A percentile compares a stretch with the other conserved stretches of the same genome.
Conservation (phyloP, 2,888 invertebrate genomes). For the Tetropium fuscum region DNA sequence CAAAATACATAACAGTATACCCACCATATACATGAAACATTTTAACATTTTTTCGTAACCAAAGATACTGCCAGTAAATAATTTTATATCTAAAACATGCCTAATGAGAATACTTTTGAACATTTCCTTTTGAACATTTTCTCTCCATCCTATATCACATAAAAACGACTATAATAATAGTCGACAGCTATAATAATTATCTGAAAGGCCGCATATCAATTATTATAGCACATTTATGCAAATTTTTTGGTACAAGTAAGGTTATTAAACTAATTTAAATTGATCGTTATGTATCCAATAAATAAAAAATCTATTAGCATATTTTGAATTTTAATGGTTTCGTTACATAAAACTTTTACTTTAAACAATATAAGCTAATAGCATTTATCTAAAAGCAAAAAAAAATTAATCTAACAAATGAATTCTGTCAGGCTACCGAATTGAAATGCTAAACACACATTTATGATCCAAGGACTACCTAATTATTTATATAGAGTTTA, state of each 20-base stretch:
- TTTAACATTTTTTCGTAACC: no score
- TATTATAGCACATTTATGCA: constrained; percentile 10
- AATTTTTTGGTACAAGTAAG: constrained; percentile 7
- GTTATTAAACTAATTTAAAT: constrained; percentile 21
- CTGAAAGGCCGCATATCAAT: no score
- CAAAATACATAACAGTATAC: no score
- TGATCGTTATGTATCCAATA: constrained; percentile 3
- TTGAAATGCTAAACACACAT: constrained; percentile 5
- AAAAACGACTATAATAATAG: no score
- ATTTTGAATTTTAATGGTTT: constrained; percentile 5
- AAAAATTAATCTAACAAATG: constrained; percentile 19
- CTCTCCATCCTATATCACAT: no score
- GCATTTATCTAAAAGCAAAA: constrained; percentile 10
- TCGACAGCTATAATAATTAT: no score
- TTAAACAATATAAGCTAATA: constrained; percentile 12
- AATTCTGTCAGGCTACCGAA: constrained; percentile 17
- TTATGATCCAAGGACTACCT: constrained; percentile 20
- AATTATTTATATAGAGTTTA: constrained; percentile 5
- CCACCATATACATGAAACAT: no score
- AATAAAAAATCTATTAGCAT: constrained; percentile 9
- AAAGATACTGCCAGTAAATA: no score
- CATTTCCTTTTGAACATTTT: no score
- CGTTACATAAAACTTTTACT: not conserved
- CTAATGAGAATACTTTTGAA: no score
- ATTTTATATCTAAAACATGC: no score